These are phyloP conservation scores for Gobius niger DNA, from an alignment of 2,113 vertebrate species.

Conservation along the genomic window DNA sequence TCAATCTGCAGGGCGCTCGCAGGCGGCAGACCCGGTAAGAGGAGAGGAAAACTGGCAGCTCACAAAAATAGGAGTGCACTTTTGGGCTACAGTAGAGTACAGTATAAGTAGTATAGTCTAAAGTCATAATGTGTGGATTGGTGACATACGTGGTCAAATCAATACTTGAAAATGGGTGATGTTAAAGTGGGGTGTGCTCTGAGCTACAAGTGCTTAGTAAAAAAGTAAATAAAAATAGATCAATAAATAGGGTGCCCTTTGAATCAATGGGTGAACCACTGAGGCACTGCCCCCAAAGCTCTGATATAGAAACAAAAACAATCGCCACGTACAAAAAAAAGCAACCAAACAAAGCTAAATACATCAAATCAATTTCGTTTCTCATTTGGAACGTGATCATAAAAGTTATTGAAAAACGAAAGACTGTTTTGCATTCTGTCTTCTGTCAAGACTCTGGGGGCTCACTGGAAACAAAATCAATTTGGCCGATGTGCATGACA, in stretches of 20 bases:
- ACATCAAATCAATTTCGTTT: not conserved
- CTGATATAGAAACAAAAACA: not conserved
- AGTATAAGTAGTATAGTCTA: no score
- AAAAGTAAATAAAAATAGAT: no score
- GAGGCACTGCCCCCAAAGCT: not conserved
- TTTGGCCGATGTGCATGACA: not conserved
- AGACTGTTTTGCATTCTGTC: constrained; percentile 2
- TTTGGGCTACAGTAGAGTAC: not conserved
- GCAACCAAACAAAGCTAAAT: not conserved
- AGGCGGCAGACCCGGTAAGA: constrained; percentile 78
- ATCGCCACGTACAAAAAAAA: not conserved
- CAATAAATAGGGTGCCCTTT: no score
- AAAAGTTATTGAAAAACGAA: constrained; percentile 2
- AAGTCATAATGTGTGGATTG: no score
- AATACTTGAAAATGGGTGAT: no score
- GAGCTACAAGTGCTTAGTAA: not conserved
- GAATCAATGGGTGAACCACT: no score
- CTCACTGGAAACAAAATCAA: constrained; percentile 7
- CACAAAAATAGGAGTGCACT: not conserved
- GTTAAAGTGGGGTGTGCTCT: no score
- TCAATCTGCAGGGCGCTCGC: constrained; percentile 78
- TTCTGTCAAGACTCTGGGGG: not conserved
- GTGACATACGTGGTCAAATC: no score
- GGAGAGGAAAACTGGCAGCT: constrained; percentile 11
- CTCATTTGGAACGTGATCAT: not conserved